phyloP scores from a whole-genome alignment of 2,888 invertebrate genomes.

The Lymantria dispar region DNA sequence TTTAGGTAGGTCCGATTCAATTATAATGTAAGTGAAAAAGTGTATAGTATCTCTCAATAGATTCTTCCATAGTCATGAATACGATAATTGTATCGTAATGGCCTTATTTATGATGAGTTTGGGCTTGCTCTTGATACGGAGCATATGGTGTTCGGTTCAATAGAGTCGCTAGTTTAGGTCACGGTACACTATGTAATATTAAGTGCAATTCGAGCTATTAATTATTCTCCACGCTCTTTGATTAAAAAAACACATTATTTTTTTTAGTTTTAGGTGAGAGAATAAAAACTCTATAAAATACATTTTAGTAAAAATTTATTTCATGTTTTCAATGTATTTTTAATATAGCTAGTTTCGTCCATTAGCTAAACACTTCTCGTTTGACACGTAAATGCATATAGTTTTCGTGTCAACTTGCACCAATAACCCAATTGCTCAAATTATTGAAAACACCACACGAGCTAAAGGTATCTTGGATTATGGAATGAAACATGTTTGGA shows the following conservation, averaged over 20 bases:
- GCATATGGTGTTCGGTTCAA: constrained; percentile 31
- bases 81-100: constrained; percentile 53
- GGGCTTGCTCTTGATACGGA: constrained; percentile 30
- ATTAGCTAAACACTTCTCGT: constrained; percentile 34
- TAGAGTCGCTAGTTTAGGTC: constrained; percentile 72
- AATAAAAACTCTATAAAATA: constrained; percentile 33
- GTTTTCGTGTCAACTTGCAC: constrained; percentile 31
- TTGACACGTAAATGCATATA: constrained; percentile 21
- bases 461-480: constrained; percentile 9
- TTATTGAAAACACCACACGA: constrained; percentile 34
- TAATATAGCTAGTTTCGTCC: constrained; percentile 39
- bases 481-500: constrained; percentile 17
- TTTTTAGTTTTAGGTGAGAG: constrained; percentile 43
- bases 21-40: constrained; percentile 74
- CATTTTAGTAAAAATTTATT: constrained; percentile 34
- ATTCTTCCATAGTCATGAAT: constrained; percentile 59
- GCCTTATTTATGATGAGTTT: constrained; percentile 66
- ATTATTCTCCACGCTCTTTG: constrained; percentile 26
- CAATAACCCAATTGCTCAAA: constrained; percentile 45
- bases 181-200: constrained; percentile 39
- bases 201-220: constrained; percentile 51
- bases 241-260: constrained; percentile 57
- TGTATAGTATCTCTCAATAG: constrained; percentile 75
- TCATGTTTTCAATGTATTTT: constrained; percentile 40
- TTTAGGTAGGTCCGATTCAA: constrained; percentile 79